phyloP scores from a whole-genome alignment of 2,888 invertebrate species.

The Dynastes hyllus region DNA sequence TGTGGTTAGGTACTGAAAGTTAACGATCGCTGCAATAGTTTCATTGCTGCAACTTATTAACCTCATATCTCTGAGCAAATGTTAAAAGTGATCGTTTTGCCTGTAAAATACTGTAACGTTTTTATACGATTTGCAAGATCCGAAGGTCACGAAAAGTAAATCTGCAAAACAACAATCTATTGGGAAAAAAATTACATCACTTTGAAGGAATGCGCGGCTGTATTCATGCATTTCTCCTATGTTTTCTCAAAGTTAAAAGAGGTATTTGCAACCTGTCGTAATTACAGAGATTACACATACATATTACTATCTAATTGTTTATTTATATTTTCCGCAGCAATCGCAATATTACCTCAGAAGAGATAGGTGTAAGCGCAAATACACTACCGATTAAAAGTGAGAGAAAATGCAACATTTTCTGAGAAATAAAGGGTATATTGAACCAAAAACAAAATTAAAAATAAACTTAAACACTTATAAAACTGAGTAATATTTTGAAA shows the following conservation, averaged over 20 bases:
- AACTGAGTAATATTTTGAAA: background rate
- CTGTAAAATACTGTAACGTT: background rate
- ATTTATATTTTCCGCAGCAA: background rate
- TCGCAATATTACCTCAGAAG: background rate
- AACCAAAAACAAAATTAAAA: too few species aligned
- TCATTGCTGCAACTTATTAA: background rate
- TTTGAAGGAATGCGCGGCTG: constrained; percentile 6
- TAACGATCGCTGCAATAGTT: background rate
- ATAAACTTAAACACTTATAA: background rate
- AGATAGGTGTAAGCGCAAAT: background rate
- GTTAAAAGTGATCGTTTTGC: background rate
- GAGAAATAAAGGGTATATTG: background rate
- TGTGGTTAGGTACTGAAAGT: background rate
- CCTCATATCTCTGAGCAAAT: background rate
- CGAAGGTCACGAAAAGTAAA: constrained; percentile 22
- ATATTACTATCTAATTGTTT: constrained; percentile 5
- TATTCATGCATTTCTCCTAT: constrained; percentile 15
- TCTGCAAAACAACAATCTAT: constrained; percentile 17
- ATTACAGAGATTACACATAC: background rate
- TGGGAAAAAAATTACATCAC: constrained; percentile 37
- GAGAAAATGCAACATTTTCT: background rate
- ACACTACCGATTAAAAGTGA: background rate
- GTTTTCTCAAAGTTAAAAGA: constrained; percentile 9
- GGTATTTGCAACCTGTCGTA: constrained; percentile 11
- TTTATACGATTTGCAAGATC: constrained; percentile 27